Conservation (phyloP, 2,113 vertebrate species). For the Paracanthobrama guichenoti region DNA sequence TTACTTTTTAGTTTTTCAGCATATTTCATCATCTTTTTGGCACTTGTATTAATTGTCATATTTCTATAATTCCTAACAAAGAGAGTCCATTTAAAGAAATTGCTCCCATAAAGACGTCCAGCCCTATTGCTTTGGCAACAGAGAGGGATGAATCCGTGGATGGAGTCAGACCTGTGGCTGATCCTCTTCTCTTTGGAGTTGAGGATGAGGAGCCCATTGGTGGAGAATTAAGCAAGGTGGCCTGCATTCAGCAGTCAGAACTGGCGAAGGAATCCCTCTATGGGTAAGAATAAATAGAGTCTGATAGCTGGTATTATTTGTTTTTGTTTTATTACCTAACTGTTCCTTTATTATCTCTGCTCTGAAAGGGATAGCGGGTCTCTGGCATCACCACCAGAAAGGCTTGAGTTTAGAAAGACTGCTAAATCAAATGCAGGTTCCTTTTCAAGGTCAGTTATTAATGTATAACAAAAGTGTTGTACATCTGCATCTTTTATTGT, state of each 20-base stretch:
- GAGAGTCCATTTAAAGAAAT: constrained; percentile 53
- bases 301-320: neutral
- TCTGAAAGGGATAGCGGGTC: constrained; percentile 28
- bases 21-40: neutral
- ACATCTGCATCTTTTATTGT: neutral
- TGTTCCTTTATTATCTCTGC: neutral
- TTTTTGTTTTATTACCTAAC: neutral
- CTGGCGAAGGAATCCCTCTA: constrained; percentile 24
- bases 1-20: too few species aligned
- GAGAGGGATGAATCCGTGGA: neutral
- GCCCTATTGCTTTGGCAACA: constrained; percentile 60
- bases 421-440: neutral
- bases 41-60: neutral
- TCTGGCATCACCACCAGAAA: constrained; percentile 54
- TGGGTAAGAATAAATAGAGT: neutral
- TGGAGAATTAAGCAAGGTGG: neutral
- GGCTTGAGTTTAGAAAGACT: constrained; percentile 48
- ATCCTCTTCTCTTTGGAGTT: constrained; percentile 61
- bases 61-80: neutral
- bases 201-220: constrained; percentile 53
- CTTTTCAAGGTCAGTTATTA: constrained; percentile 16
- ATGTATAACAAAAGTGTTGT: neutral
- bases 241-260: constrained; percentile 30
- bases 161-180: constrained; percentile 31
- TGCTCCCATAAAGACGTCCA: constrained; percentile 69